Evolutionary conservation across 2,113 vertebrate species (phyloP), one percentile per base, ranked within the genome.

Genomic region (Barnardius zonarius): DNA sequence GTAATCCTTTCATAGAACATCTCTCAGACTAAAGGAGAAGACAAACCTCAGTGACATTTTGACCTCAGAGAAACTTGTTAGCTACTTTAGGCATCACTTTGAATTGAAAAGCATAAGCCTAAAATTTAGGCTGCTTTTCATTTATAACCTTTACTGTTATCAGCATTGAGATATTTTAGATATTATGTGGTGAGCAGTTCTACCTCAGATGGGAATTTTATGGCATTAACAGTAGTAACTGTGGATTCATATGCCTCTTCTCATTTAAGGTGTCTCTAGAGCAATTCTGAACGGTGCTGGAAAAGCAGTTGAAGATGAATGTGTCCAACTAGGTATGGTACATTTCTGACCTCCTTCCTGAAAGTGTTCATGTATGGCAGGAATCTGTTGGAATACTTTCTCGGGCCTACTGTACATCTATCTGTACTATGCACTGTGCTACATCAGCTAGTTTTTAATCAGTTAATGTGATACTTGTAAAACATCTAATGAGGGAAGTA

Each of bases 241-340:
- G 55, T 84, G 66, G 30, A 61, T 72, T 82, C 5, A 2, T 48
- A 11, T 88, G 23, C 18, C 24, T 78, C 24, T 92, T 93, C 30
- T 96, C 52, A 23, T 86, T 94, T 75, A 73, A 99, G 99, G 99
- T 70, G 99, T 99, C 43, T 99, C 99, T 66, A 98, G 97, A 96
- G 99, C 99, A 59, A 99, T 99, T 97, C 94, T 99, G 96, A 97
- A 98, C 8, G 90, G 97, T 83, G 99, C 99, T 87, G 99, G 99
- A 89, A 95, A 35, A 84, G 83, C 69, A 70, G 98, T 99, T 35
- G 97, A 98, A 94, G 39, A 18, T 0, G 98, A 99, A 78, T 99
- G 99, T 90, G 24, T 35, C 81, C 44, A 1, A 2, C 94, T 98
- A 74, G 98, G 99, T 99, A 98, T 96, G 62, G 37, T 68, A n/a